phyloP scores from a whole-genome alignment of 2,113 vertebrate species.

The Motacilla alba region DNA sequence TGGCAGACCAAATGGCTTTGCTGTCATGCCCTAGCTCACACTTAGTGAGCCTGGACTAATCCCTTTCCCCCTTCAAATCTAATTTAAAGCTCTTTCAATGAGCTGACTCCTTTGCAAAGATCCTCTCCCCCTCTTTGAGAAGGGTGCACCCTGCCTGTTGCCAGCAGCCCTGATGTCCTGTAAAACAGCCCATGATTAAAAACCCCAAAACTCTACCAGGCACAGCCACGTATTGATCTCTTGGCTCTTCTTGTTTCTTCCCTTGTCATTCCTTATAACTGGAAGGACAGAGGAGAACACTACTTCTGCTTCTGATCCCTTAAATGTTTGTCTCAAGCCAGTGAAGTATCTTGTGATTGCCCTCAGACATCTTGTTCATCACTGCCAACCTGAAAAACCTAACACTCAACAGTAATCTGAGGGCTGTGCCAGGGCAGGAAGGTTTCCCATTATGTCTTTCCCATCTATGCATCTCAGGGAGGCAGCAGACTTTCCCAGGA shows the following conservation, averaged over 20 bases:
- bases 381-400: background rate
- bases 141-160: fast-evolving
- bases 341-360: background rate
- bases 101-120: background rate
- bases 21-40: background rate
- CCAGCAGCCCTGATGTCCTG: background rate
- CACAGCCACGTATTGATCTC: background rate
- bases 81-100: background rate
- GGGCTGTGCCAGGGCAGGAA: background rate
- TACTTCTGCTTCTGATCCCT: background rate
- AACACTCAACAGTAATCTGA: background rate
- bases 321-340: background rate
- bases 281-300: background rate
- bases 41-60: background rate
- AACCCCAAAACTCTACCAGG: background rate
- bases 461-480: background rate
- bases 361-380: background rate
- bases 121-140: background rate
- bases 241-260: background rate
- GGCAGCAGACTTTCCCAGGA: background rate
- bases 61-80: background rate
- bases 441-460: background rate
- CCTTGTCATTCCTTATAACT: background rate
- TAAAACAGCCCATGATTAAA: background rate
- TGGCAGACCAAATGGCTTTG: fast-evolving